Conservation (phyloP, 2,888 invertebrate genomes). For the Aleiodes testaceus region DNA sequence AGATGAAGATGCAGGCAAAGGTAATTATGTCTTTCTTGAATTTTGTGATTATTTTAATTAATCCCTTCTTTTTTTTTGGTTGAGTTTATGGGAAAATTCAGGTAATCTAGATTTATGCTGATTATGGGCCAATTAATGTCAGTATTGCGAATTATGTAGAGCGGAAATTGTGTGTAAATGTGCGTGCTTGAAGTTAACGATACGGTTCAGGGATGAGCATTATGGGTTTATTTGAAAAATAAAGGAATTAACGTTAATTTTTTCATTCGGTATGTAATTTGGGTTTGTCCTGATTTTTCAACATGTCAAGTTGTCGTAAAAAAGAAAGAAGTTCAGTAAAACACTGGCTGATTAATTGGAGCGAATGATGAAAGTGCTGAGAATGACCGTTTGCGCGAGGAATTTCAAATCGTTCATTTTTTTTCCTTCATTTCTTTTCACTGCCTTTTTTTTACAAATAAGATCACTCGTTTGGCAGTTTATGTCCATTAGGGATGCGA, state of each 20-base stretch:
- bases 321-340: constrained; percentile 11
- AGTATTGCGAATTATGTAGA: constrained; percentile 62
- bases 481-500: constrained; percentile 32
- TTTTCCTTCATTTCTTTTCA: constrained; percentile 1
- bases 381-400: neutral
- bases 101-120: constrained; percentile 58
- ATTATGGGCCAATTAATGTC: constrained; percentile 59
- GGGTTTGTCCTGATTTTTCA: constrained; percentile 29
- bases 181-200: constrained; percentile 49
- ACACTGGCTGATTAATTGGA: constrained; percentile 23
- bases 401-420: constrained; percentile 2
- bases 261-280: constrained; percentile 14
- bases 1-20: constrained; percentile 36
- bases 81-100: neutral
- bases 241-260: neutral
- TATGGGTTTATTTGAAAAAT: constrained; percentile 9
- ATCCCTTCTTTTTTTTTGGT: constrained; percentile 4
- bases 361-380: constrained; percentile 31
- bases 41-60: neutral
- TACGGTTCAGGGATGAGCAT: constrained; percentile 43
- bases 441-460: neutral
- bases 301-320: constrained; percentile 3
- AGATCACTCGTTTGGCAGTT: constrained; percentile 23
- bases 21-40: constrained; percentile 14
- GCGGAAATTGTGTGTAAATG: constrained; percentile 65